Evolutionary conservation across 2,888 invertebrate genomes (phyloP).

Genomic region (Mythimna pallens): DNA sequence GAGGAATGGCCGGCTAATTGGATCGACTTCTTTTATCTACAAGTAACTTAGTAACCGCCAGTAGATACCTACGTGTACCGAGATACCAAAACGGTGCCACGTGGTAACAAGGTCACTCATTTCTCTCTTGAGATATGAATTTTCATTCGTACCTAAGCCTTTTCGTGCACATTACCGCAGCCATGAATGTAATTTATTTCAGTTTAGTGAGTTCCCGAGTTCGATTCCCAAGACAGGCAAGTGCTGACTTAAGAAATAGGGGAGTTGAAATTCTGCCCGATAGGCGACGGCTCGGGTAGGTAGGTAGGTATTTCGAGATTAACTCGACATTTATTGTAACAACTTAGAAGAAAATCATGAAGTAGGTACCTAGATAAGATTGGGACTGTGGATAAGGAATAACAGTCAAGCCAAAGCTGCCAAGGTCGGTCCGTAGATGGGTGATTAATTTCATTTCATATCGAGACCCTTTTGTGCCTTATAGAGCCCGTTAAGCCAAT

Average conservation of each 20-base stretch:
- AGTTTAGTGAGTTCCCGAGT: slow-evolving; percentile 38
- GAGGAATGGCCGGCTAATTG: slow-evolving; percentile 68
- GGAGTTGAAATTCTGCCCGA: slow-evolving; percentile 34
- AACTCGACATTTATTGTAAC: slow-evolving; percentile 3
- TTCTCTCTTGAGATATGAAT: slow-evolving; percentile 59
- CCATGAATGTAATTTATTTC: slow-evolving; percentile 45
- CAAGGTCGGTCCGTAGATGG: slow-evolving; percentile 1
- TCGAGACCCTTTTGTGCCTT: background rate
- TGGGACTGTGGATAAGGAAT: background rate
- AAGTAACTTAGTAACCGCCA: slow-evolving; percentile 31
- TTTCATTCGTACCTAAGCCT: slow-evolving; percentile 42
- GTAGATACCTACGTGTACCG: slow-evolving; percentile 14
- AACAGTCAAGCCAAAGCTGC: background rate
- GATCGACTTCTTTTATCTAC: slow-evolving; percentile 67
- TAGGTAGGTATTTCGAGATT: slow-evolving; percentile 5
- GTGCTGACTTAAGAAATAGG: slow-evolving; percentile 32
- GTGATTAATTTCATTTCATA: background rate
- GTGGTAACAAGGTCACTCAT: slow-evolving; percentile 51
- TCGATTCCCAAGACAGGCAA: slow-evolving; percentile 41
- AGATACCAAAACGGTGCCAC: slow-evolving; percentile 24
- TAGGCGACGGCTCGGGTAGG: slow-evolving; percentile 1
- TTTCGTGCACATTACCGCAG: slow-evolving; percentile 35
- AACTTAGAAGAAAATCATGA: background rate
- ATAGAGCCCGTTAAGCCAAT: background rate
- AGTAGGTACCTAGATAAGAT: background rate